phyloP scores from a whole-genome alignment of 2,888 invertebrate species.

The Nymphalis urticae region DNA sequence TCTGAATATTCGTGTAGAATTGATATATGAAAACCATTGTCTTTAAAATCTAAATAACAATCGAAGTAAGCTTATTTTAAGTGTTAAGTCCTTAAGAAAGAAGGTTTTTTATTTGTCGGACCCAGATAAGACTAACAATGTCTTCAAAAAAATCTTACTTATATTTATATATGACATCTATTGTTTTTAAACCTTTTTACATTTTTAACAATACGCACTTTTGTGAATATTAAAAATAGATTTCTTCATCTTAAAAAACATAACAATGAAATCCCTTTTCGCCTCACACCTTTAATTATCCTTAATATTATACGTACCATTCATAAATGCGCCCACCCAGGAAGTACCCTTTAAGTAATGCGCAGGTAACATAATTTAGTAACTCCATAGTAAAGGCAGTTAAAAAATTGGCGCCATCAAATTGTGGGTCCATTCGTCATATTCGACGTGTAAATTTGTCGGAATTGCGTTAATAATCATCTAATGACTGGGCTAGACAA shows the following conservation, averaged over 20 bases:
- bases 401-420: constrained; percentile 32
- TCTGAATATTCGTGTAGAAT: too few relatives aligned
- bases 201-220: background rate
- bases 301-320: constrained; percentile 16
- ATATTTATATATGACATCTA: background rate
- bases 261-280: background rate
- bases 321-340: constrained; percentile 35
- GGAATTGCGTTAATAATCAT: constrained; percentile 28
- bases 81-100: too few relatives aligned
- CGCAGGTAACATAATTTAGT: constrained; percentile 30
- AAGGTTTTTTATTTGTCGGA: too few relatives aligned
- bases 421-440: constrained; percentile 28
- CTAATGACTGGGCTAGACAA: constrained; percentile 34
- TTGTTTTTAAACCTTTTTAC: background rate
- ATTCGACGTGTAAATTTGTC: constrained; percentile 15
- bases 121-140: too few relatives aligned
- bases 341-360: constrained; percentile 22
- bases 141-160: too few relatives aligned
- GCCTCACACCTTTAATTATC: constrained; percentile 5
- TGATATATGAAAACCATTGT: too few relatives aligned
- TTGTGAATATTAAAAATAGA: background rate
- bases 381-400: constrained; percentile 6
- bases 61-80: too few relatives aligned
- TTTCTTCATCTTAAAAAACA: background rate
- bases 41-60: too few relatives aligned